These are phyloP conservation scores for Pluvianellus socialis DNA, from an alignment of 2,113 vertebrate genomes.

Conservation along the genomic window DNA sequence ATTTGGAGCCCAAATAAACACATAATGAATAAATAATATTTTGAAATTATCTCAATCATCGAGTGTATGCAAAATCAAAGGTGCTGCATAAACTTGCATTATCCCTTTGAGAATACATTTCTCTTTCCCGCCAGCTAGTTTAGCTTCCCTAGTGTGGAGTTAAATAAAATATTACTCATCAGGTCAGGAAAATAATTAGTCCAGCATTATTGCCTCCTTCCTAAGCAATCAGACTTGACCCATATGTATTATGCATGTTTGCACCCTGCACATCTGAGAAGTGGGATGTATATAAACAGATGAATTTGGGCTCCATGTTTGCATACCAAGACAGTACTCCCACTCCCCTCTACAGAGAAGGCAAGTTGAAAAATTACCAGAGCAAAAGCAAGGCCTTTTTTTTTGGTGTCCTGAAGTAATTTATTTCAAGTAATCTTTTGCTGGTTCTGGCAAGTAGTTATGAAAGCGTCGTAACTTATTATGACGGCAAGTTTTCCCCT, in stretches of 20 bases:
- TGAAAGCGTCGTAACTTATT: not conserved
- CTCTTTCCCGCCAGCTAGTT: slow-evolving; percentile 62
- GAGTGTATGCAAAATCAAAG: slow-evolving; percentile 61
- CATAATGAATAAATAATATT: slow-evolving; percentile 75
- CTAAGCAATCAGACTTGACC: slow-evolving; percentile 78
- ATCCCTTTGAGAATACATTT: slow-evolving; percentile 52
- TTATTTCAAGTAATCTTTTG: not conserved
- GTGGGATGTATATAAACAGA: not conserved
- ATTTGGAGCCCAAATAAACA: slow-evolving; percentile 48
- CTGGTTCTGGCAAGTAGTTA: not conserved
- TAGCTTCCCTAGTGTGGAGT: slow-evolving; percentile 61
- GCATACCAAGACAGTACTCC: not conserved
- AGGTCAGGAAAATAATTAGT: slow-evolving; percentile 81
- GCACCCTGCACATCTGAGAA: slow-evolving; percentile 59
- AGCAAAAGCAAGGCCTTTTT: not conserved
- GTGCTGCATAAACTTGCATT: slow-evolving; percentile 53
- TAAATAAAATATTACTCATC: slow-evolving; percentile 79
- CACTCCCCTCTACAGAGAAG: not conserved
- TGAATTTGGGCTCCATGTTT: not conserved
- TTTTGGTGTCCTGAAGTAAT: not conserved
- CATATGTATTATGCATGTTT: slow-evolving; percentile 81
- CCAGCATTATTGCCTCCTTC: slow-evolving; percentile 71
- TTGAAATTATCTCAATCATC: slow-evolving; percentile 65
- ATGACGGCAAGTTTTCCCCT: not conserved
- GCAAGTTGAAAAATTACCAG: not conserved